Evolutionary conservation across 2,888 invertebrate genomes (phyloP), one percentile per base, ranked within the genome.

Genomic region (Morpho helenor): DNA sequence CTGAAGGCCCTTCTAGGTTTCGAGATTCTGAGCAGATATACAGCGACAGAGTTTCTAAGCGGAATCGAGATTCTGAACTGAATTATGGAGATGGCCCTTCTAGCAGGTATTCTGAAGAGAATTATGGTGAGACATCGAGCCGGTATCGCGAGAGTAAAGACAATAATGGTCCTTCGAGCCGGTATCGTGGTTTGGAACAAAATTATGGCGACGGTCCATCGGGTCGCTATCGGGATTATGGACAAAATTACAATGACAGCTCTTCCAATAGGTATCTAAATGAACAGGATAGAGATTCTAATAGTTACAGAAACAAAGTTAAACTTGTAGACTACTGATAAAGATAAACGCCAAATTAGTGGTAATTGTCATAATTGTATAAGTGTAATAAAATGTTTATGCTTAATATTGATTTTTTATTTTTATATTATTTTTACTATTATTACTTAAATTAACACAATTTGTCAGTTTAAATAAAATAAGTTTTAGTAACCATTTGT

Each of bases 391-490:
- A 50, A 61, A 61, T 52, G 8, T 46, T 52, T 49, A 59, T 61
- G 49, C 51, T 52, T 50, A 61, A 47, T 22, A 7, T 52, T 51
- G 46, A 9, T 52, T 58, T 58, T 54, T 22, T 57, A 57, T 49
- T 57, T 9, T 22, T 54, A 10, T 56, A 58, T 59, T 39, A 50
- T 63, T 43, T 39, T 23, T 31, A 49, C 57, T 91, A 66, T 91
- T 91, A 71, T 91, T 91, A 43, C 91, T 81, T 1, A 91, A 91
- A 60, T 91, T 91, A 1, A 91, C 91, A 16, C 16, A 31, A 31
- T 31, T 31, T 31, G 31, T 31, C 3, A 31, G 31, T 31, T 31
- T 31, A 31, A 31, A 16, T 16, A 5, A 31, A 31, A 31, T 0
- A 31, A 31, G 31, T 31, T 31, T 31, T 31, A 31, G 31, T 5